phyloP scores from a whole-genome alignment of 2,113 vertebrate species.

The Microtus richardsoni region DNA sequence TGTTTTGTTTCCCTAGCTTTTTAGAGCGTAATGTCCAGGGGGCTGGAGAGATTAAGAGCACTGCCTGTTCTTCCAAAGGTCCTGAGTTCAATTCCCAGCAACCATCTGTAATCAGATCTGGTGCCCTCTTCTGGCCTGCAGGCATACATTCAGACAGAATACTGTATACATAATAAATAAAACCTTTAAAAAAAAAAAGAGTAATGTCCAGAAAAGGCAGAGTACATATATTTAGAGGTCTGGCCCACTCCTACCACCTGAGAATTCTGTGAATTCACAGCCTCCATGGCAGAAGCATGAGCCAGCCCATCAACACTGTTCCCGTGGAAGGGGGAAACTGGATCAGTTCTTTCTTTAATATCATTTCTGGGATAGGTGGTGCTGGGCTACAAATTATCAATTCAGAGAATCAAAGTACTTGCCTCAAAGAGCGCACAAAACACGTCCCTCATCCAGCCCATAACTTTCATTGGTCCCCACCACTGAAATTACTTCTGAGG shows the following conservation, averaged over 20 bases:
- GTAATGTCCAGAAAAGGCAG: conserved; percentile 4
- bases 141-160: no score
- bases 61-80: no score
- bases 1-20: conserved; percentile 5
- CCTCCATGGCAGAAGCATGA: background rate
- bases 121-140: no score
- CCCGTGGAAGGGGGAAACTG: background rate
- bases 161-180: no score
- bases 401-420: background rate
- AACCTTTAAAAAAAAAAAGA: background rate
- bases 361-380: background rate
- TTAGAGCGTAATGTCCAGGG: background rate
- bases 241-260: background rate
- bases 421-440: background rate
- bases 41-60: no score
- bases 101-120: no score
- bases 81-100: no score
- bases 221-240: background rate
- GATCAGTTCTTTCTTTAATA: conserved; percentile 10
- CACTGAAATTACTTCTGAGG: background rate
- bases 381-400: background rate
- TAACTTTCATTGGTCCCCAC: background rate
- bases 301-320: background rate
- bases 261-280: conserved; percentile 8
- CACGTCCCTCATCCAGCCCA: background rate